Base-by-base conservation (phyloP, 2,888 invertebrate species). In the Myopa tessellatipennis region DNA sequence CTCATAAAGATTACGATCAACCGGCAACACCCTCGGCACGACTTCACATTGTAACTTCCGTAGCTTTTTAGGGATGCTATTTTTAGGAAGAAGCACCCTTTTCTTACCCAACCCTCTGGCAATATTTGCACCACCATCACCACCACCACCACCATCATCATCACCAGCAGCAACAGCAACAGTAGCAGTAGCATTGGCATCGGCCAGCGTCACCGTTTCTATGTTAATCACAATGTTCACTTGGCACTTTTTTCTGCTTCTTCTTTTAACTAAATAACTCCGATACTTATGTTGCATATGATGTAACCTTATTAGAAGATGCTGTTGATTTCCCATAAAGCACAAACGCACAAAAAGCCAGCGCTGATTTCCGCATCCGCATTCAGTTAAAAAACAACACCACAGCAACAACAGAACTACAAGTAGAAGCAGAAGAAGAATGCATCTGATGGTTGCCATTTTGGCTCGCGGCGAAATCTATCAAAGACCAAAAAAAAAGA, bases 361-460 rank as follows among this genome's bases (percentile, higher is more conserved):
- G 69, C 80, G 81, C 26, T 26, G 26, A 26, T 79, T 76, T 68
- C 38, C 10, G 72, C 38, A 60, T 60, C 60, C 74, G 61, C 63
- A 60, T 58, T 38, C 38, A 60, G 60, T 16, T 8, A 34, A 70
- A 72, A 78, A 79, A 77, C 78, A 69, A 79, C 69, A 71, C 80
- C 14, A 76, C 72, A 67, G 72, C 77, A 78, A 79, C 72, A 80
- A 74, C 52, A 74, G 67, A 52, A 61, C 60, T 14, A 61, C 8
- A 18, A 61, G 26, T 4, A n/a, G 10, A 18, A 10, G 26, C 10
- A 18, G 60, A 60, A 6, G 16, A 18, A n/a, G 34, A 4, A 26
- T 10, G 38, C 36, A 52, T 36, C 58, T 75, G 85, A 87, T 82
- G 87, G 84, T 84, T 83, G 85, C 87, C 87, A 87, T 87, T 87